phyloP scores from a whole-genome alignment of 2,113 vertebrate genomes.

The Lagopus muta region DNA sequence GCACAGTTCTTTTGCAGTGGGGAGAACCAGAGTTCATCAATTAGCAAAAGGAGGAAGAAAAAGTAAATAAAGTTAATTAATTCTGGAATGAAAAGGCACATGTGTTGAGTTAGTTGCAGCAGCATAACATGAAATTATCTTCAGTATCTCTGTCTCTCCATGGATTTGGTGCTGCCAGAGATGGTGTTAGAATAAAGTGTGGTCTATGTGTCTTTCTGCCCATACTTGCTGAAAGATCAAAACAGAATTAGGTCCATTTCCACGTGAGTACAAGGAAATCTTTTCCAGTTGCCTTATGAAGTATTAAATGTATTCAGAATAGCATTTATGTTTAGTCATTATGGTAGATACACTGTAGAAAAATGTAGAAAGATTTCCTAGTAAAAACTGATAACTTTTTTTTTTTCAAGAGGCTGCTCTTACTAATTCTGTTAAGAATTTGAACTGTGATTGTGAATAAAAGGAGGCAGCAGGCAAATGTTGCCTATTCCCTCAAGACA shows the following conservation, averaged over 20 bases:
- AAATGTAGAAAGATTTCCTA: background rate
- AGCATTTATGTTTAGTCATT: constrained; percentile 7
- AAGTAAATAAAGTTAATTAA: background rate
- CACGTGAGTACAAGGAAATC: background rate
- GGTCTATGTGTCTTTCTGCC: background rate
- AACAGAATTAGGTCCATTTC: background rate
- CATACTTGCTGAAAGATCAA: background rate
- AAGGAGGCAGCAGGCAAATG: constrained; percentile 9
- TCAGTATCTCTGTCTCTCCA: background rate
- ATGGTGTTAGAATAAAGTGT: background rate
- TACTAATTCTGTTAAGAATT: background rate
- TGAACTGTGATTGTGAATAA: constrained; percentile 2
- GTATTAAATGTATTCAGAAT: background rate
- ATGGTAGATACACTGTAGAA: background rate
- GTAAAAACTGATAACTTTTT: background rate
- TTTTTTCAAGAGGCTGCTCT: background rate
- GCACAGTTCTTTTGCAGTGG: background rate
- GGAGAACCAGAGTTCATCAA: background rate
- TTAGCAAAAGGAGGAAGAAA: background rate
- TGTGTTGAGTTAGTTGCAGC: background rate
- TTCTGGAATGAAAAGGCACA: background rate
- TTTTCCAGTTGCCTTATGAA: background rate
- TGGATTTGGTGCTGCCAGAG: background rate
- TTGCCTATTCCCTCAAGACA: background rate
- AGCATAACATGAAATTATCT: background rate